Base-by-base conservation (phyloP, 2,888 invertebrate species). In the Hirtodrosophila alboralis region DNA sequence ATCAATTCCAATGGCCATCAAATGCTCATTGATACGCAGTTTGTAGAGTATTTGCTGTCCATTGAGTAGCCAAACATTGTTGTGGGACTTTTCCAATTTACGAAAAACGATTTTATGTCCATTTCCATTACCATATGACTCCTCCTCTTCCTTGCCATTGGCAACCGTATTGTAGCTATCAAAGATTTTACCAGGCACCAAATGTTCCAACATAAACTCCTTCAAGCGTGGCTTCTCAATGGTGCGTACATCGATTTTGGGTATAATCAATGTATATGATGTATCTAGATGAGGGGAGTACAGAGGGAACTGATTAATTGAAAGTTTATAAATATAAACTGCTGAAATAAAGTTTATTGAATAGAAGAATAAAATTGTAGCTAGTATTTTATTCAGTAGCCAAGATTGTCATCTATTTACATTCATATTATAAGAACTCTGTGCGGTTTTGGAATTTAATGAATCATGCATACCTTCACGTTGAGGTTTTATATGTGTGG, bases 181-280 rank as follows among this genome's bases (percentile, higher is more conserved):
- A 62, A 92, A 90, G 69, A 91, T 91, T 69, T 91, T 90, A 9
- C 93, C 93, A 13, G 93, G 91, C 62, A 93, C 91, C 76, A 93
- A 91, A 86, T 93, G 93, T 79, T 93, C 93, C 75, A 93, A 87
- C 69, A 93, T 90, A 63, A 93, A 90, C 79, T 92, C 92, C 87
- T 92, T 93, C 63, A 93, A 91, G 34, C 92, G 90, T 56, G 92
- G 92, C 37, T 89, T 90, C 61, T 91, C 91, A 71, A 91, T 90
- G 59, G 90, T 91, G 60, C 91, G 90, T 44, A 91, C 90, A 71
- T 92, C 92, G 75, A 91, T 90, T 70, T 91, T 90, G 9, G 93
- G 93, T 47, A 93, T 92, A 84, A 93, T 91, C 81, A 93, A 91
- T 84, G 93, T 93, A 80, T 92, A 93, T 8, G 92, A 92, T 66